Conservation (phyloP, 1,140 invertebrate species). For the Macrocentrus cingulum region DNA sequence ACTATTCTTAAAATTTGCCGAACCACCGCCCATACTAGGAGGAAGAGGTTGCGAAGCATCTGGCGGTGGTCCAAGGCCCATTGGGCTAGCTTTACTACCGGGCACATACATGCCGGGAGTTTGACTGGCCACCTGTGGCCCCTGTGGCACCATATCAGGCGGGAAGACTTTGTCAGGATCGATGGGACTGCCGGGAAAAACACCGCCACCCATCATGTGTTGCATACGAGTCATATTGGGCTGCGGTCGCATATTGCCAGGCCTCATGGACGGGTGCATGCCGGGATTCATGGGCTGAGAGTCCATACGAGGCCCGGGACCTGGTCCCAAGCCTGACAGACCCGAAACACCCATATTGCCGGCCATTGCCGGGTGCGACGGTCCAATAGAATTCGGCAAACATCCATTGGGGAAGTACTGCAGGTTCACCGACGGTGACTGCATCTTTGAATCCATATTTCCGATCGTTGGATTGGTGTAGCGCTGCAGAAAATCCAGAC, state of each 20-base stretch:
- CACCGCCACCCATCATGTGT: conserved; percentile 61
- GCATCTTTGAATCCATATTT: conserved; percentile 73
- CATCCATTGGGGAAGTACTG: conserved; percentile 72
- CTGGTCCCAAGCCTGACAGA: conserved; percentile 39
- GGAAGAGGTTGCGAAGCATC: conserved; percentile 73
- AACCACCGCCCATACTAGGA: conserved; percentile 74
- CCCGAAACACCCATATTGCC: conserved; percentile 42
- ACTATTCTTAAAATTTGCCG: conserved; percentile 75
- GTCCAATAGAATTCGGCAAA: conserved; percentile 46
- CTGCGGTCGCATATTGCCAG: conserved; percentile 52
- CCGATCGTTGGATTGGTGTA: conserved; percentile 76
- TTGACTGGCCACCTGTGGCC: conserved; percentile 41
- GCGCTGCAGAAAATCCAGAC: conserved; percentile 88
- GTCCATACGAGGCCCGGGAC: conserved; percentile 44
- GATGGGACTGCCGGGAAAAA: conserved; percentile 57
- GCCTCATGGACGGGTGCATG: conserved; percentile 55
- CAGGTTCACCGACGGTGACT: conserved; percentile 66
- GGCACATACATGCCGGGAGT: conserved; percentile 61
- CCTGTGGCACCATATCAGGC: conserved; percentile 54
- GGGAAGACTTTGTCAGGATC: conserved; percentile 55
- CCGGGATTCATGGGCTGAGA: conserved; percentile 44
- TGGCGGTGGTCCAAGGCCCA: conserved; percentile 60
- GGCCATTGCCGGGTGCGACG: conserved; percentile 39
- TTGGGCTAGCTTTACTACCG: conserved; percentile 56
- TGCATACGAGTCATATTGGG: conserved; percentile 62